These are phyloP conservation scores for Ophiothrix spiculata DNA, from an alignment of 35 echinoderm and acorn worm species.

Conservation along the genomic window DNA sequence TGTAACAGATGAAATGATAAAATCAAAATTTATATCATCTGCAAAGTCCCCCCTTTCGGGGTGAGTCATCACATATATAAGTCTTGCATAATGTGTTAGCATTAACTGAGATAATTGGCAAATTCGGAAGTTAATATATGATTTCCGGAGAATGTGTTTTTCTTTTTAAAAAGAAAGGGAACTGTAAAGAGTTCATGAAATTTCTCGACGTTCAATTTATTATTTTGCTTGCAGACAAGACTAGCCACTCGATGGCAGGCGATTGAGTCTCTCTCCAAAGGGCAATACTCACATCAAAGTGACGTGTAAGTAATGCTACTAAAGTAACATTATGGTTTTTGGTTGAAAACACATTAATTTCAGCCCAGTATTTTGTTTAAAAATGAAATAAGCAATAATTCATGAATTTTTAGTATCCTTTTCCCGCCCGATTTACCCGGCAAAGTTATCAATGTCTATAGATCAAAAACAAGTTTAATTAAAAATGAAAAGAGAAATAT, in stretches of 20 bases:
- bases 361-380: not conserved
- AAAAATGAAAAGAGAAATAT: not conserved
- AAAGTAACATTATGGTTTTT: not conserved
- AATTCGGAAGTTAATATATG: not conserved
- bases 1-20: no score
- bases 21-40: not conserved
- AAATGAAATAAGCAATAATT: no score
- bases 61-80: not conserved
- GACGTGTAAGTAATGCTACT: not conserved
- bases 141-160: not conserved
- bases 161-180: no score
- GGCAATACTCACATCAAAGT: not conserved
- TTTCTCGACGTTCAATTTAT: not conserved
- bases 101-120: not conserved
- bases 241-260: not conserved
- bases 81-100: not conserved
- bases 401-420: no score
- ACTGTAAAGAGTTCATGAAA: no score
- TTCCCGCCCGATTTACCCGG: no score
- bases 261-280: not conserved
- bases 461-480: not conserved
- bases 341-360: not conserved
- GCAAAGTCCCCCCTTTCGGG: not conserved
- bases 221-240: not conserved
- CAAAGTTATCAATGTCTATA: not conserved